Conservation (phyloP, 2,113 vertebrate genomes). For the Cisticola juncidis region DNA sequence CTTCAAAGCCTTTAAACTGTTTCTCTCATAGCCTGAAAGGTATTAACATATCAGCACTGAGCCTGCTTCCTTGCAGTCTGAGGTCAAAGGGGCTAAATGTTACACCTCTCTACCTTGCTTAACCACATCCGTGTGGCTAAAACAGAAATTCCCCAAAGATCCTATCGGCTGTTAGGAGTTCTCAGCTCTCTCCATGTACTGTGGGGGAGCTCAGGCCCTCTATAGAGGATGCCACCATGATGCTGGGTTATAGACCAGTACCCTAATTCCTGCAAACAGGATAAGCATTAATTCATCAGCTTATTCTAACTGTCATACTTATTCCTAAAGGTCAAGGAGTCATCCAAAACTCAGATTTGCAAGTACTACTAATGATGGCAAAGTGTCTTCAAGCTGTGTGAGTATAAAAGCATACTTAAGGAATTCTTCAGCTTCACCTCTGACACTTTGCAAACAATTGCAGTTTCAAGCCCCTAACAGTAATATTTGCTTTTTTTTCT, state of each 20-base stretch:
- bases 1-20: conserved; percentile 17
- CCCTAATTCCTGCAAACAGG: not conserved
- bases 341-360: not conserved
- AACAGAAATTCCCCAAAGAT: not conserved
- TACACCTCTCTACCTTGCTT: not conserved
- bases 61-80: not conserved
- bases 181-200: not conserved
- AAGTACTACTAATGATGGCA: not conserved
- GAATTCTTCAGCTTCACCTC: not conserved
- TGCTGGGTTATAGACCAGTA: not conserved
- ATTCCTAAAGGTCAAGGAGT: not conserved
- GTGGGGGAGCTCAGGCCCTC: not conserved
- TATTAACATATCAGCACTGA: not conserved
- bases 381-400: not conserved
- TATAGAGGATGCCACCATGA: not conserved
- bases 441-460: not conserved
- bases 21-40: conserved; percentile 11
- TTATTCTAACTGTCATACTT: not conserved
- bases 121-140: not conserved
- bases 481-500: not conserved
- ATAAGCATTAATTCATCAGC: not conserved
- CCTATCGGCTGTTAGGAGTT: not conserved
- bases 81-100: not conserved
- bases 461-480: not conserved
- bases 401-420: not conserved